Percentiles rank a stretch among this genome's conserved stretches.
phyloP scores from a whole-genome alignment of 2,113 vertebrate species.

The cattle (Bos taurus) region ARS-UCD2.0 NC_037337.1:32369001-32369500 shows the following conservation, averaged over 20 bases:
- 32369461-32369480: background rate
- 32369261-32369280: slow-evolving; percentile 19
- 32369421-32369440: background rate
- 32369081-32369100: slow-evolving; percentile 58
- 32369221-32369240: background rate
- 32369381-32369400: background rate
- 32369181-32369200: background rate
- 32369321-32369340: background rate
- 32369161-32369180: slow-evolving; percentile 16
- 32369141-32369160: slow-evolving; percentile 47
- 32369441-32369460: background rate
- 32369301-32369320: background rate
- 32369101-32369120: slow-evolving; percentile 49
- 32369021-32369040: slow-evolving; percentile 48
- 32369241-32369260: background rate
- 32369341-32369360: background rate
- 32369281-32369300: background rate
- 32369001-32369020: slow-evolving; percentile 71
- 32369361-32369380: background rate
- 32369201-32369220: slow-evolving; percentile 9
- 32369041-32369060: slow-evolving; percentile 60
- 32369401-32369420: background rate
- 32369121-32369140: slow-evolving; percentile 65
- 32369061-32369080: slow-evolving; percentile 66
- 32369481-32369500: background rate